Base-by-base conservation (phyloP, 2,888 invertebrate species). In the Erebia palarica region DNA sequence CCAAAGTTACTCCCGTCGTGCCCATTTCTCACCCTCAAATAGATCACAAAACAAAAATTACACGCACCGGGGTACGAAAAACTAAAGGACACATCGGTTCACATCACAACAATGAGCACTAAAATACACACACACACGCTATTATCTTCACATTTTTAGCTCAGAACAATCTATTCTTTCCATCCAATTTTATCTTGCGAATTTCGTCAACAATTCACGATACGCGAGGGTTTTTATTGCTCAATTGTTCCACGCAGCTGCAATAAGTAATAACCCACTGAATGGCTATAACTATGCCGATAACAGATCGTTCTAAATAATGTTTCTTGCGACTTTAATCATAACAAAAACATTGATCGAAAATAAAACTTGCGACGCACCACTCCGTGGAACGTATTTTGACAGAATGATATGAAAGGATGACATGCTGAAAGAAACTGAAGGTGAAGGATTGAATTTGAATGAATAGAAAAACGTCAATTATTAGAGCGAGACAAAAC, bases 1-100 rank as follows among this genome's bases (percentile, higher is more conserved):
- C 95, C 84, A 96, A 94, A 75, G 96, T 96, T 78, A 96, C 92
- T 60, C 89, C 91, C 1, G 88, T 84, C n/a, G 91, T 85, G 75
- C 93, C 93, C 93, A 93, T 93, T 77, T 73, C 78, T 73, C 65
- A 72, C 70, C 73, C 63, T 67, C 49, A 49, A 61, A 71, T 78
- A 80, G 82, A 80, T 82, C 84, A 85, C 86, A 82, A 82, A 79
- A 81, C 76, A 75, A 80, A 75, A 73, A 78, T 77, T 79, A 73
- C 81, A 81, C 83, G 82, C 82, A 79, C 69, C 70, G 79, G 78
- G 80, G 71, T 78, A 80, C 79, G 76, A 79, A 75, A 80, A 79
- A 75, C 71, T 70, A 76, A 75, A 78, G 74, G 78, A 85, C 82
- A 81, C 89, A 90, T 90, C 77, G 82, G 88, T 87, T 80, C 82